A percentile compares a stretch with the other conserved stretches of the same genome.
Evolutionary conservation across 2,797 vertebrate species (phyloP).

Genomic region (Rhinichthys osculus): DNA sequence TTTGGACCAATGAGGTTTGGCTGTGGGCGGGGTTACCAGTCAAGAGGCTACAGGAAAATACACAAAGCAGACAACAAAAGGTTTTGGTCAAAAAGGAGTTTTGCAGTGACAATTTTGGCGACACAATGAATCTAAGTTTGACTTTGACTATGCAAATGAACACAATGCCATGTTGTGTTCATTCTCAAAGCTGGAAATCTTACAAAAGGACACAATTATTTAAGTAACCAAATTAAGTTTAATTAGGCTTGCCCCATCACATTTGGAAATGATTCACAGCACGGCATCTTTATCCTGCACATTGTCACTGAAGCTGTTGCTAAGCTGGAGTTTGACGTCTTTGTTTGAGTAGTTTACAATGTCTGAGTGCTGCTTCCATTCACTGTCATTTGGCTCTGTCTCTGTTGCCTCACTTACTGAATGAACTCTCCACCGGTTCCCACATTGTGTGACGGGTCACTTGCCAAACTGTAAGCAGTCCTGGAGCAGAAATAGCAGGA

Average conservation of each 20-base stretch:
- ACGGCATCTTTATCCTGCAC: conserved; percentile 1
- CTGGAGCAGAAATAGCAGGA: conserved; percentile 51
- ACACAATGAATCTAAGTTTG: background rate
- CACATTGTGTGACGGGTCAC: conserved; percentile 51
- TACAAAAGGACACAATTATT: background rate
- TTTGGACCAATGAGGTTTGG: background rate
- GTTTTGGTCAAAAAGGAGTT: background rate
- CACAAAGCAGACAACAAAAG: background rate
- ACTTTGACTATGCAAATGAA: background rate
- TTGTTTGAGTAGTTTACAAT: conserved; percentile 19
- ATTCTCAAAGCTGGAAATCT: conserved; percentile 13
- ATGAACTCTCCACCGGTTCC: conserved; percentile 52
- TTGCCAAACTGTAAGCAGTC: conserved; percentile 65
- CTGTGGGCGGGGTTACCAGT: background rate
- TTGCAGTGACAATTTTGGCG: background rate
- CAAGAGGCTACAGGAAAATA: background rate
- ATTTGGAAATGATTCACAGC: conserved; percentile 21
- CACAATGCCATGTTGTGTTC: background rate
- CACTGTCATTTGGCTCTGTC: conserved; percentile 40
- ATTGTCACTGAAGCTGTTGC: background rate
- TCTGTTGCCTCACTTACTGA: background rate
- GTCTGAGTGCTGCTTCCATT: conserved; percentile 21
- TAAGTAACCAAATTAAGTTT: background rate
- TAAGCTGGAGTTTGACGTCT: conserved; percentile 6
- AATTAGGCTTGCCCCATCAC: background rate